Percentiles rank a stretch among this genome's conserved stretches.
phyloP scores from a whole-genome alignment of 2,888 invertebrate species.

The Drosophila crucigera region DNA sequence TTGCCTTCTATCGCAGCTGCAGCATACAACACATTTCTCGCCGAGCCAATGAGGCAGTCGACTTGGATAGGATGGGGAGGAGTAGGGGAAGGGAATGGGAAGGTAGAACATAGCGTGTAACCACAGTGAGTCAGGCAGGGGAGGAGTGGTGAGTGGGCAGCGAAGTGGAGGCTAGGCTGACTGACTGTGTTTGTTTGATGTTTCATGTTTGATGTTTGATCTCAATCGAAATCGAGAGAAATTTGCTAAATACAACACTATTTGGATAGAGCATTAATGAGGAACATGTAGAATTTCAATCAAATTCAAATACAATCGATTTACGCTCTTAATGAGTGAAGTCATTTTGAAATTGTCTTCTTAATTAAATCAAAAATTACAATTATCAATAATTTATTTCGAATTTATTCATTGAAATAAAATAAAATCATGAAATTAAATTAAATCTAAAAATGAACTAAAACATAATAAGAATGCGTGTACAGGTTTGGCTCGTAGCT shows the following conservation, averaged over 20 bases:
- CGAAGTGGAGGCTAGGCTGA: background rate
- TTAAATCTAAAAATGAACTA: background rate
- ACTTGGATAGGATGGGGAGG: background rate
- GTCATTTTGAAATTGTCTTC: background rate
- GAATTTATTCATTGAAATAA: background rate
- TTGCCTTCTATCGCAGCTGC: conserved; percentile 49
- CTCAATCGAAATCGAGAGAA: conserved; percentile 6
- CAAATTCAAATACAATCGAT: background rate
- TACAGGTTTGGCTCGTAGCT: no score
- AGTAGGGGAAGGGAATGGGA: background rate
- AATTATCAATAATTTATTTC: background rate
- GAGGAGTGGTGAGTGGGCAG: background rate
- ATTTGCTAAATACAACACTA: background rate
- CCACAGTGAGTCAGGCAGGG: conserved; percentile 7
- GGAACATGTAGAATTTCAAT: background rate
- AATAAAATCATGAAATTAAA: background rate
- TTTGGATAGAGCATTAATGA: background rate
- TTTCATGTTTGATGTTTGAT: conserved; percentile 15
- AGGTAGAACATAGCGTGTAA: conserved; percentile 1
- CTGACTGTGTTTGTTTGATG: conserved; percentile 1
- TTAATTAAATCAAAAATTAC: background rate
- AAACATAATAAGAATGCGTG: background rate
- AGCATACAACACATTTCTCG: conserved; percentile 51
- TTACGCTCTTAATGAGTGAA: background rate
- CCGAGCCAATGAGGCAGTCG: conserved; percentile 40